Conservation (phyloP, 2,888 invertebrate species). For the Acheta domesticus region DNA sequence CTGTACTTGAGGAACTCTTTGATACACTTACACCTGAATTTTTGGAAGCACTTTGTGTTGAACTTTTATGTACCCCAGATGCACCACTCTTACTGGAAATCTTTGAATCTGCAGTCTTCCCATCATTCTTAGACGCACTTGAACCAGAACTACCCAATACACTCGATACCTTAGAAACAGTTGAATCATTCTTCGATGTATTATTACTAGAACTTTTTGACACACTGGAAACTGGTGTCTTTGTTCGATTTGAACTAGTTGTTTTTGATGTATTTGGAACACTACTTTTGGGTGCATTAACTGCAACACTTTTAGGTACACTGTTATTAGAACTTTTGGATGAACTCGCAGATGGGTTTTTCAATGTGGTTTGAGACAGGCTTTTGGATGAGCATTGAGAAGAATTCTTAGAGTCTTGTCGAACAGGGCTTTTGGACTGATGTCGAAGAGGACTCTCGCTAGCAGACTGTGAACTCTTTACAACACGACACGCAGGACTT, state of each 20-base stretch:
- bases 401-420: too few species aligned
- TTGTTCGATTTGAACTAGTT: background rate
- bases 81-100: background rate
- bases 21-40: background rate
- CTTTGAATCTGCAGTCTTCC: too few species aligned
- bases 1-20: background rate
- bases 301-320: background rate
- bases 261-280: background rate
- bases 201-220: background rate
- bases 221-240: background rate
- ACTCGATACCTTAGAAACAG: background rate
- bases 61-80: background rate
- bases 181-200: background rate
- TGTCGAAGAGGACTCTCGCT: too few species aligned
- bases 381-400: too few species aligned
- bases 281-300: background rate
- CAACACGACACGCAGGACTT: too few species aligned
- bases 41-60: background rate
- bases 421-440: too few species aligned
- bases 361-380: too few species aligned
- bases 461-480: background rate
- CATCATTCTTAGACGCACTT: background rate
- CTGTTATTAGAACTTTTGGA: background rate
- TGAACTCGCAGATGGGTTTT: too few species aligned
- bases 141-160: background rate